Conservation (phyloP, 1,140 invertebrate species). For the Nylanderia fulva region DNA sequence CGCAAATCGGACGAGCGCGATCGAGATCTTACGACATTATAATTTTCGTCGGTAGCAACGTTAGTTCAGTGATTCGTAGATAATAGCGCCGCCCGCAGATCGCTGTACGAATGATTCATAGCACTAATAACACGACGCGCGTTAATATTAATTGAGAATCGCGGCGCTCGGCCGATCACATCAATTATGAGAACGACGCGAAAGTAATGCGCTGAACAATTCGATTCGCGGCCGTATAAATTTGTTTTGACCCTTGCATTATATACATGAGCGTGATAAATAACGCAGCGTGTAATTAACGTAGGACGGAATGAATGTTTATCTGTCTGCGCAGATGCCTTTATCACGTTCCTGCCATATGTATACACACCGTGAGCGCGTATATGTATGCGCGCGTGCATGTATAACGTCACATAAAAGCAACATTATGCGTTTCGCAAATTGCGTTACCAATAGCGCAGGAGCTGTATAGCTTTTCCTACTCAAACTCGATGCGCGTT, state of each 20-base stretch:
- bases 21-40: constrained; percentile 40
- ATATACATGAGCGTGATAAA: constrained; percentile 72
- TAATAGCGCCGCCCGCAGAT: constrained; percentile 38
- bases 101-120: constrained; percentile 61
- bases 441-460: constrained; percentile 70
- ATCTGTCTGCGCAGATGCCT: constrained; percentile 73
- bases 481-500: constrained; percentile 16
- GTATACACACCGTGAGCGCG: background rate
- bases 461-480: constrained; percentile 40
- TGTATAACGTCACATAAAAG: constrained; percentile 64
- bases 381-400: background rate
- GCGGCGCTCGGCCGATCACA: constrained; percentile 52
- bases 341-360: constrained; percentile 63
- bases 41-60: constrained; percentile 24
- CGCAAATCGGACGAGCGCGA: background rate
- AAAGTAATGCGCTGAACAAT: constrained; percentile 73
- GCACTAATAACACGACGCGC: constrained; percentile 43
- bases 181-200: constrained; percentile 67
- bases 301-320: constrained; percentile 72
- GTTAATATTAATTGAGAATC: constrained; percentile 74
- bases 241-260: constrained; percentile 73
- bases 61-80: constrained; percentile 48
- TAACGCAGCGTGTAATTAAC: constrained; percentile 77
- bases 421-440: constrained; percentile 70
- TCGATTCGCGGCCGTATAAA: constrained; percentile 65